Base-by-base conservation (phyloP, 2,888 invertebrate species). In the Tanypteryx hageni region DNA sequence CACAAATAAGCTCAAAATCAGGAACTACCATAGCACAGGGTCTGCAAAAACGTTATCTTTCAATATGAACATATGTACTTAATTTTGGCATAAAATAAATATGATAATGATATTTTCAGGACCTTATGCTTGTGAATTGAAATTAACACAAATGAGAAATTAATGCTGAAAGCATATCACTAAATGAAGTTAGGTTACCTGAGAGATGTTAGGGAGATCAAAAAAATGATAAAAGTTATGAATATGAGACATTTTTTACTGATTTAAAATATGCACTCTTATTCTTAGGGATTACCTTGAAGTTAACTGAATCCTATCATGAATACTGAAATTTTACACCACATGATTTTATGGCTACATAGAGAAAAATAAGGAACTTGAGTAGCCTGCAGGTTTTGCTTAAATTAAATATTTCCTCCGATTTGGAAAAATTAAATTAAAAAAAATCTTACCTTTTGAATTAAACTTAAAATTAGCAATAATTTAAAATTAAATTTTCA, bases 11-110 rank as follows among this genome's bases (percentile, higher is more conserved):
- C 95, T 99, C 99, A 95, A 99, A 99, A 95, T 99, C 99, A 0
- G 99, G 99, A 0, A 99, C 99, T 0, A 99, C 99, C 99, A 99
- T 99, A 81, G 99, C 99, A 95, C 99, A 99, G 0, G 99, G 99
- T 94, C 99, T 97, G 94, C 96, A 97, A 58, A 96, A 92, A 22
- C 81, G 18, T 68, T 13, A 68, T n/a, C 1, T 9, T 22, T n/a
- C 22, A 16, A n/a, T 14, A 64, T 64, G n/a, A n/a, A 64, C 1
- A 64, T 18, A n/a, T 1, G n/a, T 64, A 64, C n/a, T 64, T 27
- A 31, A 16, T 22, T 13, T 10, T 92, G n/a, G 11, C 27, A n/a
- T 92, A 64, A 64, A 64, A 64, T 64, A 64, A 11, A 64, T 64
- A 7, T 18, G 16, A 16, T 44, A 44, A 44, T 44, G 44, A 44